Evolutionary conservation across 2,888 invertebrate species (phyloP), one percentile per base, ranked within the genome.

Genomic region (Yponomeuta evonymella): DNA sequence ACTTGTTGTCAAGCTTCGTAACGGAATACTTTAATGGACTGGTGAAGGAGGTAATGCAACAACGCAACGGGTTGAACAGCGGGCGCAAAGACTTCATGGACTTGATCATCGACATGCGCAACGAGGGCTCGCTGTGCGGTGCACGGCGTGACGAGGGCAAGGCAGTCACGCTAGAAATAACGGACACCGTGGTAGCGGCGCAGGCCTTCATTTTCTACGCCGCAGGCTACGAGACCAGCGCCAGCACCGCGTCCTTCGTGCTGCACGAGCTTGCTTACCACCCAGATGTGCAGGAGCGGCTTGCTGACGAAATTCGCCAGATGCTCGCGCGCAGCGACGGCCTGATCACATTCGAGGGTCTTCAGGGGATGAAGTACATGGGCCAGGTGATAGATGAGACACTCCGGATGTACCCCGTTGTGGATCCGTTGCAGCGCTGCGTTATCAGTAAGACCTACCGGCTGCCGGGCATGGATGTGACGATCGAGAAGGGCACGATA

Each of bases 161-260:
- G 62, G 72, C 70, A 29, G 63, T 70, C 30, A 33, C 12, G 8
- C 69, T 74, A 23, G 71, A 71, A 63, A 64, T 75, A 33, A 73
- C 72, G 2, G 72, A 73, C 23, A 65, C 69, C n/a, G 51, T 75
- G 43, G 73, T 75, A 71, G 74, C 75, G 29, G 75, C 75, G 62
- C 75, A 75, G 63, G 75, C 73, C 1, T 75, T 75, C 62, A 69
- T 75, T 23, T 75, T 75, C 69, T 75, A 75, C 66, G 75, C 73
- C 4, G 83, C 79, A 33, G 83, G 83, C 2, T 82, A 79, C 70
- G 82, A 81, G 72, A 80, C 82, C 9, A 81, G 80, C 2, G 80
- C 82, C 9, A 76, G 79, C 12, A 75, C 79, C 12, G 74, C 80
- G 64, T 76, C 76, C 70, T 81, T 79, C 67, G 73, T 76, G 11